A percentile compares a stretch with the other conserved stretches of the same genome.
Conservation (phyloP, 2,113 vertebrate genomes). For the Prinia subflava region DNA sequence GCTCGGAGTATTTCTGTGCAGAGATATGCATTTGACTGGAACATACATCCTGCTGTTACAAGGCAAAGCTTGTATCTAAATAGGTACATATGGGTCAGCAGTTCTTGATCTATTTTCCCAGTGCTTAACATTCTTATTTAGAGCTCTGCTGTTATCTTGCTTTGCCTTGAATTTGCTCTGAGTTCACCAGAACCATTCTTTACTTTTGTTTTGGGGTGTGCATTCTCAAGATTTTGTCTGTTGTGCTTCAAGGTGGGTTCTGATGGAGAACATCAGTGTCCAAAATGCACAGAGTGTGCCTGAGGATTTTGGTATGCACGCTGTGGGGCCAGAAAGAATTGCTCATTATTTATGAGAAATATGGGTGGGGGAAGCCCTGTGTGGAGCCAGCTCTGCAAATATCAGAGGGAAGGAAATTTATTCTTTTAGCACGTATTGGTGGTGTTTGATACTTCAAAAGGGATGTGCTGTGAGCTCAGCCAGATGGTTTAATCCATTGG, state of each 20-base stretch:
- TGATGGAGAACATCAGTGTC: neutral
- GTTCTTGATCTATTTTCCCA: neutral
- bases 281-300: neutral
- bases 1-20: neutral
- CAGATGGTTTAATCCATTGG: conserved; percentile 5
- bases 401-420: neutral
- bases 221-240: neutral
- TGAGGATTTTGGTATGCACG: neutral
- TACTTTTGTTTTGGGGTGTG: neutral
- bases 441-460: neutral
- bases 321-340: neutral
- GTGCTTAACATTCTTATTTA: neutral
- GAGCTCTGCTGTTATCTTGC: neutral
- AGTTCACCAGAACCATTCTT: neutral
- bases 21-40: neutral
- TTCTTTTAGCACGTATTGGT: neutral
- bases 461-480: neutral
- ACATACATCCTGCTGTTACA: neutral
- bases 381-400: neutral
- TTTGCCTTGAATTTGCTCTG: neutral
- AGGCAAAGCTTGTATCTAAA: neutral
- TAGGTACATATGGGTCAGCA: neutral
- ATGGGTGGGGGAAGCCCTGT: neutral
- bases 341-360: neutral
- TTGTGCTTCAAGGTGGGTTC: neutral